These are phyloP conservation scores for Atherinosoma microstoma DNA, from an alignment of 2,797 vertebrate species.

Conservation along the genomic window DNA sequence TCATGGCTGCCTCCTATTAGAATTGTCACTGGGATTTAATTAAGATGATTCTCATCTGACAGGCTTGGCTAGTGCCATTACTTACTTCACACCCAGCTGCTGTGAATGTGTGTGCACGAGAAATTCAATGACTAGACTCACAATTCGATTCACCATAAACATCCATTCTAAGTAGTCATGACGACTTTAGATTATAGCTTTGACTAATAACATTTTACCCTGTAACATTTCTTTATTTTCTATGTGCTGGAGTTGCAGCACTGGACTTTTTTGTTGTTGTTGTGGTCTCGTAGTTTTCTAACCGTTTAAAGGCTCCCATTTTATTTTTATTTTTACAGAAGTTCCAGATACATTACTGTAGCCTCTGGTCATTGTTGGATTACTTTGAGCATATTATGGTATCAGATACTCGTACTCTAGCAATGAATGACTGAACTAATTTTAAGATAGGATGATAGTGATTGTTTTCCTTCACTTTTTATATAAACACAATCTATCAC, in stretches of 20 bases:
- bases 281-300: conserved; percentile 7
- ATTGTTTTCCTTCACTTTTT: conserved; percentile 12
- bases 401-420: not conserved
- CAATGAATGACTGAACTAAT: conserved; percentile 23
- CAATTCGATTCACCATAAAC: conserved; percentile 36
- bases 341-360: not conserved
- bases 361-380: conserved; percentile 11
- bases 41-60: conserved; percentile 85
- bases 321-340: conserved; percentile 20
- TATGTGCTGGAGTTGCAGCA: not conserved
- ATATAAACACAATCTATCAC: not conserved
- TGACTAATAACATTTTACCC: not conserved
- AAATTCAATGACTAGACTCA: conserved; percentile 4
- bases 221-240: not conserved
- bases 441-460: conserved; percentile 22
- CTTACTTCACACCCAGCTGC: conserved; percentile 62
- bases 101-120: conserved; percentile 28
- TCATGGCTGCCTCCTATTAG: conserved; percentile 81
- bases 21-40: conserved; percentile 84
- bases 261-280: not conserved
- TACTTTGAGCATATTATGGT: conserved; percentile 19
- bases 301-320: conserved; percentile 5
- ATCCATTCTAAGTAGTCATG: conserved; percentile 11
- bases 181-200: not conserved
- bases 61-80: conserved; percentile 77